Evolutionary conservation across 64 coral and sea anemone genomes (phyloP), one percentile per base, ranked within the genome.

Genomic region (Acropora tenuis): DNA sequence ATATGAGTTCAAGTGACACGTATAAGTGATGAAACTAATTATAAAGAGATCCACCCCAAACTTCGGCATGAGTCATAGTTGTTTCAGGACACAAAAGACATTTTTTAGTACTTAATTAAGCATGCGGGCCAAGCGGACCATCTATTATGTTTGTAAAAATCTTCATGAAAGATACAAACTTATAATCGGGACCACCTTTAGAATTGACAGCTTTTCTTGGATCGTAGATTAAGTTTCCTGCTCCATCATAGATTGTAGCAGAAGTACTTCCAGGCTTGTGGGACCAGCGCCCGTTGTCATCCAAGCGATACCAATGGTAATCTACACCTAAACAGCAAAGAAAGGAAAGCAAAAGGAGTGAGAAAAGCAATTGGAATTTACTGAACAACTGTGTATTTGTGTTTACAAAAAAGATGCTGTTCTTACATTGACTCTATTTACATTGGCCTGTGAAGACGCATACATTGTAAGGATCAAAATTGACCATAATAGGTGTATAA

Each of bases 221-320:
- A 65, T 83, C 80, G 4, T 41, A 4, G 42, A 83, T 83, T 43
- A 13, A 4, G 4, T 66, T 67, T 65, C 80, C 80, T 1, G 63
- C 6, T 67, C 80, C 80, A 45, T 83, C 80, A 6, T 7, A 4
- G 58, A 66, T 45, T 15, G 80, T 83, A 11, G 43, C 80, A 66
- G 20, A 1, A 65, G 10, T 66, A 44, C 9, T 8, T 43, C 80
- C 80, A 43, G 42, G 80, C 55, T 83, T 83, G 8, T 83, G 80
- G 41, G 80, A 83, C 80, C 80, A 83, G 10, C 4, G 41, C 4
- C 80, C 80, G 60, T 13, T 17, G 3, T 45, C 1, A 83, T 83
- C 80, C 80, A 83, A 83, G 55, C 80, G 80, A 65, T 83, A 83
- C 60, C 80, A 83, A 67, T 83, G 80, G 7, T 45, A 83, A 83